Base-by-base conservation (phyloP, 2,888 invertebrate species). In the Helleia helle region DNA sequence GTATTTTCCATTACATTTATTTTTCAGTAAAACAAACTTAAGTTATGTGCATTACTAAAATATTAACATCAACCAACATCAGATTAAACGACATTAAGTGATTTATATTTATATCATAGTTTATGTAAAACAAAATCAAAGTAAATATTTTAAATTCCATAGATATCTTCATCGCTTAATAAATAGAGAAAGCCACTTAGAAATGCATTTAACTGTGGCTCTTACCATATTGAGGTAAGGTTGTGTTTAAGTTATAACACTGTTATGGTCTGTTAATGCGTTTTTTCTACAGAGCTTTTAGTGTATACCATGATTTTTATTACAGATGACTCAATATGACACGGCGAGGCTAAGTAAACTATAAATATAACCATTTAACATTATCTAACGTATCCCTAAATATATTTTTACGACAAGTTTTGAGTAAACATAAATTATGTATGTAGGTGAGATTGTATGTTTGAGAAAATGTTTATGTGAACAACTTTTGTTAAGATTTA, bases 81-180 rank as follows among this genome's bases (percentile, higher is more conserved):
- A n/a, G n/a, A n/a, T n/a, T n/a, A n/a, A n/a, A n/a, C n/a, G n/a
- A n/a, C n/a, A n/a, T n/a, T n/a, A n/a, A n/a, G n/a, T n/a, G n/a
- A n/a, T n/a, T n/a, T n/a, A n/a, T n/a, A n/a, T n/a, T n/a, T n/a
- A n/a, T 8, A 29, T 29, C 18, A 6, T 18, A 22, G 22, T 22
- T 6, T 5, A 8, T 22, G 22, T 22, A 22, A 12, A 34, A 34
- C 18, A 22, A 34, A 18, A 34, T 22, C 18, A 25, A 36, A 37
- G 36, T 49, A 54, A 49, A 22, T 22, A 7, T 2, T 22, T 6
- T 3, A 22, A 22, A 48, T 52, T 54, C 49, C 49, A 46, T 45
- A 54, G 50, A 54, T 55, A 61, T 55, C 56, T 57, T 52, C 53
- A 59, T 56, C 41, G 50, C 54, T 53, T 58, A 61, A 62, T 61